phyloP scores from a whole-genome alignment of 2,888 invertebrate genomes.

The Nephrotoma appendiculata region DNA sequence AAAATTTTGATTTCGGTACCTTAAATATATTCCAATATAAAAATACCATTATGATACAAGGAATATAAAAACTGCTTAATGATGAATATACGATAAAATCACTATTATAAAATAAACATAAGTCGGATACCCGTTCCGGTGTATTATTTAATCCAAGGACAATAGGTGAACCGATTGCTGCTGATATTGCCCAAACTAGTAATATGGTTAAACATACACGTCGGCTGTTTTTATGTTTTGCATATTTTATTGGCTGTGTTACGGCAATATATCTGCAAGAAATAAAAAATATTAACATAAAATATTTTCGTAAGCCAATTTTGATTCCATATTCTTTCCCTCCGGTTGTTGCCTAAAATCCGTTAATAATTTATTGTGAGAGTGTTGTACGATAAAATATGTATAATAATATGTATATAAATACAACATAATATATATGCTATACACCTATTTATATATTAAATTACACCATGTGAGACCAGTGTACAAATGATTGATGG shows the following conservation, averaged over 20 bases:
- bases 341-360: background rate
- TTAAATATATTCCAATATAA: slow-evolving; percentile 96
- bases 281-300: slow-evolving; percentile 9
- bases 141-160: slow-evolving; percentile 92
- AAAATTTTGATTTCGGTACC: slow-evolving; percentile 35
- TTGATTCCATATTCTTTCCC: background rate
- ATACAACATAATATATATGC: background rate
- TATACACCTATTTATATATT: background rate
- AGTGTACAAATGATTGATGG: background rate
- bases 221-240: slow-evolving; percentile 91
- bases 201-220: slow-evolving; percentile 91
- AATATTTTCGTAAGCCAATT: background rate
- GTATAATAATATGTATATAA: too few relatives aligned
- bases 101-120: slow-evolving; percentile 94
- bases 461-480: background rate
- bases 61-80: slow-evolving; percentile 96
- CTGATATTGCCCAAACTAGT: slow-evolving; percentile 89
- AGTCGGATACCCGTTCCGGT: slow-evolving; percentile 63
- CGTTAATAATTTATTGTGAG: background rate
- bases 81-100: slow-evolving; percentile 98
- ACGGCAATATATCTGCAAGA: slow-evolving; percentile 91
- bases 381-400: background rate
- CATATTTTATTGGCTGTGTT: slow-evolving; percentile 97
- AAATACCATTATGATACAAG: slow-evolving; percentile 95
- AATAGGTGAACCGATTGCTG: slow-evolving; percentile 91